A percentile compares a stretch with the other conserved stretches of the same genome.
These are phyloP conservation scores for Ectropis grisescens DNA, from an alignment of 1,140 invertebrate species.

Conservation along the genomic window DNA sequence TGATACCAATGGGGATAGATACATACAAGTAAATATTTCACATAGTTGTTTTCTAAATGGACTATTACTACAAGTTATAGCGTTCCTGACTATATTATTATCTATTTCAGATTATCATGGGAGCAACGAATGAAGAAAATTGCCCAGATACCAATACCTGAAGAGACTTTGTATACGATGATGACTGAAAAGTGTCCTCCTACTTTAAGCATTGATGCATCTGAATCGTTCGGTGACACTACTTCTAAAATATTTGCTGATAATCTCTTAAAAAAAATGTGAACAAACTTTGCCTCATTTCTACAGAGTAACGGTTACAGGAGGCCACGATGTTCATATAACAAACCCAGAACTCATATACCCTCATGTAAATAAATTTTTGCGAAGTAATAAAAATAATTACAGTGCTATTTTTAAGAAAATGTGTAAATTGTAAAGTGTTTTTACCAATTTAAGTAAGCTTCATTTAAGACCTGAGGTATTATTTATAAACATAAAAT, in stretches of 20 bases:
- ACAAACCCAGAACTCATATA: conserved; percentile 12
- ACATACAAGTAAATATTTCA: conserved; percentile 27
- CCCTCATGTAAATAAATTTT: conserved; percentile 3
- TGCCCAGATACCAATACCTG: conserved; percentile 10
- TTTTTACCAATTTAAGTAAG: too few relatives aligned
- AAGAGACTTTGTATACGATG: conserved; percentile 9
- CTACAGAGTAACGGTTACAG: conserved; percentile 8
- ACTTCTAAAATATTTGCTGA: conserved; percentile 7
- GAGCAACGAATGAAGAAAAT: conserved; percentile 24
- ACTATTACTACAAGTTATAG: too few relatives aligned
- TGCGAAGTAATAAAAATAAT: too few relatives aligned
- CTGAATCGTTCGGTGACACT: conserved; percentile 3
- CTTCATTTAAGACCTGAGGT: too few relatives aligned
- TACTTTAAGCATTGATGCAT: conserved; percentile 10
- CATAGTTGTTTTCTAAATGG: too few relatives aligned
- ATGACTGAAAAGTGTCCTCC: conserved; percentile 13
- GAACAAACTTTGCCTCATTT: conserved; percentile 10
- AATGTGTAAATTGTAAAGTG: too few relatives aligned
- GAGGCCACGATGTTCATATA: conserved; percentile 25
- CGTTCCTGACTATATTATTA: conserved; percentile 1
- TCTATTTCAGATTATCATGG: conserved; percentile 25
- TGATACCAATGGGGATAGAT: conserved; percentile 36
- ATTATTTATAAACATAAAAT: too few relatives aligned
- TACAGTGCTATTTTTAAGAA: too few relatives aligned
- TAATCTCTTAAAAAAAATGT: conserved; percentile 8